Base-by-base conservation (phyloP, 2,888 invertebrate genomes). In the Calameuta filiformis region DNA sequence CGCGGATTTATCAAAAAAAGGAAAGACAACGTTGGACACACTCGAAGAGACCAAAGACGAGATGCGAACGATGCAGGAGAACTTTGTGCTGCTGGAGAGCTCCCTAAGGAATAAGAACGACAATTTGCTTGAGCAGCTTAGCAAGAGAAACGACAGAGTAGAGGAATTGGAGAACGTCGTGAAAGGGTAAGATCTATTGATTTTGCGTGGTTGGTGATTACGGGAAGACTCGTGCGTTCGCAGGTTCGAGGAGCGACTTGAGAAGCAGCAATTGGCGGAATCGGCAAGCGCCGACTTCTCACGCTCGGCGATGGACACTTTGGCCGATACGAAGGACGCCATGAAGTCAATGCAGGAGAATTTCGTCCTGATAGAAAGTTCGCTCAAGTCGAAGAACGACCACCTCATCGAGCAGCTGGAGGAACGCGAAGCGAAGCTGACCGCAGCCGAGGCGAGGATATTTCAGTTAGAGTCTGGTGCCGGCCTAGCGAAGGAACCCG, bases 311-410 rank as follows among this genome's bases (percentile, higher is more conserved):
- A 92, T 96, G 84, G 94, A 94, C 86, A 94, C 95, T 84, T 92
- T 96, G 76, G 95, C 96, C 88, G 96, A 97, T 81, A 96, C 96
- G 12, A 95, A 95, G 87, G 94, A 95, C 83, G 95, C 96, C 90
- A 96, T 96, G 95, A 94, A 94, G 84, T 93, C 94, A 86, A 95
- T 96, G 95, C 97, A 97, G 91, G 94, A 95, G 87, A 95, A 95
- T 90, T 96, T 96, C 89, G 92, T 95, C 71, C 92, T 93, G 15
- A 93, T 95, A 89, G 96, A 97, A 92, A 92, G 93, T 75, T 94
- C 95, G 80, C 94, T 96, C 93, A 95, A 95, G 87, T 93, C 94
- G 33, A 95, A 96, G 89, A 95, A 94, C 84, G 92, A 92, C 68
- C 92, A 92, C 84, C 90, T 95, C 73, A 86, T 93, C 35, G 89